A percentile compares a stretch with the other conserved stretches of the same genome.
Evolutionary conservation across 2,888 invertebrate genomes (phyloP).

Genomic region (Heliconius aoede): DNA sequence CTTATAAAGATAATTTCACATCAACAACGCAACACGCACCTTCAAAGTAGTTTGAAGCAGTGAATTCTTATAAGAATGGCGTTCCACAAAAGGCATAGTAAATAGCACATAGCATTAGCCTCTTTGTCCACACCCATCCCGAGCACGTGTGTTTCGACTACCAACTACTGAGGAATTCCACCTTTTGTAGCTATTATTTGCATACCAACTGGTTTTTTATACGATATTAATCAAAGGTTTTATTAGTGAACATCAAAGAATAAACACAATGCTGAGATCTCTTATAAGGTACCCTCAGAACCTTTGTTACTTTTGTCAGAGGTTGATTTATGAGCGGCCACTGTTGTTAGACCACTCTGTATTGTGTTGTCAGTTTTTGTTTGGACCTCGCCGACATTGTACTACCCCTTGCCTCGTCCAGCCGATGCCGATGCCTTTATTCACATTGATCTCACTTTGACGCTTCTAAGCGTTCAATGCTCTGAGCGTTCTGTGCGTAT

Average conservation of each 20-base stretch:
- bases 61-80: constrained; percentile 60
- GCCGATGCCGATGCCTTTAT: constrained; percentile 75
- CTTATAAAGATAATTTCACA: background rate
- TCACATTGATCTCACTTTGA: constrained; percentile 80
- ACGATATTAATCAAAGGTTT: constrained; percentile 84
- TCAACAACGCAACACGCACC: constrained; percentile 3
- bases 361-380: constrained; percentile 83
- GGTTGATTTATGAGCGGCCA: constrained; percentile 83
- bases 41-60: constrained; percentile 36
- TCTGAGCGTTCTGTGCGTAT: constrained; percentile 61
- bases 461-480: constrained; percentile 76
- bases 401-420: constrained; percentile 77
- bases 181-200: constrained; percentile 77
- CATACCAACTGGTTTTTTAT: constrained; percentile 82
- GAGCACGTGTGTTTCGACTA: constrained; percentile 80
- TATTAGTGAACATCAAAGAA: constrained; percentile 84
- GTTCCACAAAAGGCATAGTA: constrained; percentile 69
- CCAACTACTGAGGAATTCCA: constrained; percentile 73
- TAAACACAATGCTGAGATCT: constrained; percentile 82
- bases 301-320: constrained; percentile 83
- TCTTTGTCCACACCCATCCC: constrained; percentile 68
- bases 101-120: constrained; percentile 75
- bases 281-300: constrained; percentile 84
- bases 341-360: constrained; percentile 80
- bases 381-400: constrained; percentile 81